Conservation (phyloP, 2,888 invertebrate species). For the Pandemis heparana region DNA sequence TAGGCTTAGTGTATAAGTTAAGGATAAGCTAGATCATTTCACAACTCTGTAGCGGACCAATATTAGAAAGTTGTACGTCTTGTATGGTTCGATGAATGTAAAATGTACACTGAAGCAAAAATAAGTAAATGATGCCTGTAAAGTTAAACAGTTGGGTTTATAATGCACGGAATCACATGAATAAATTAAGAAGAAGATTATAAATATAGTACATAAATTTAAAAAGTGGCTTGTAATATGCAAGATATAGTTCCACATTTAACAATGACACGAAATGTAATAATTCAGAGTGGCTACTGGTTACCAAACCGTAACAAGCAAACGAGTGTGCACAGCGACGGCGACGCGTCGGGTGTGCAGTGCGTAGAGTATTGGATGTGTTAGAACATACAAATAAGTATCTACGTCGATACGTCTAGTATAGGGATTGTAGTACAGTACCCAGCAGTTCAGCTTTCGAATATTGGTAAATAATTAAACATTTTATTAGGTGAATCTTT, state of each 20-base stretch:
- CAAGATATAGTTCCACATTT: constrained; percentile 33
- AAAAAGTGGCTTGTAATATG: constrained; percentile 44
- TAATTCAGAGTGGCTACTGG: constrained; percentile 26
- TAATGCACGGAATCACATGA: constrained; percentile 4
- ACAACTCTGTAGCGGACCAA: constrained; percentile 85
- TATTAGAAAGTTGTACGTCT: constrained; percentile 85
- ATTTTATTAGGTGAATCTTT: constrained; percentile 69
- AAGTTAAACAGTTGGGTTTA: constrained; percentile 21
- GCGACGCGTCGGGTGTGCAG: constrained; percentile 58
- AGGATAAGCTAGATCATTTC: constrained; percentile 80
- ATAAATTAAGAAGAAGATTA: constrained; percentile 13
- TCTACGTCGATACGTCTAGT: constrained; percentile 72
- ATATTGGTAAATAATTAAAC: constrained; percentile 73
- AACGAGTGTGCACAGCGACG: constrained; percentile 27
- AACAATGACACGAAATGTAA: constrained; percentile 31
- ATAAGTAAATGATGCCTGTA: constrained; percentile 17
- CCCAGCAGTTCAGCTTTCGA: constrained; percentile 83
- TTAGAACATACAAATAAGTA: constrained; percentile 73
- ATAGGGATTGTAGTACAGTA: constrained; percentile 74
- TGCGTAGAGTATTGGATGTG: constrained; percentile 69
- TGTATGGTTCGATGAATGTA: constrained; percentile 65
- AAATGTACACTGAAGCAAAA: constrained; percentile 22
- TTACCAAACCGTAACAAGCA: constrained; percentile 25
- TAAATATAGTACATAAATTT: constrained; percentile 25
- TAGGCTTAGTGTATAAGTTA: constrained; percentile 74